Evolutionary conservation across 30 jellyfish, hydroid and myxozoan genomes (phyloP), one percentile per base, ranked within the genome.

Genomic region (Hydractinia symbiolongicarpus): DNA sequence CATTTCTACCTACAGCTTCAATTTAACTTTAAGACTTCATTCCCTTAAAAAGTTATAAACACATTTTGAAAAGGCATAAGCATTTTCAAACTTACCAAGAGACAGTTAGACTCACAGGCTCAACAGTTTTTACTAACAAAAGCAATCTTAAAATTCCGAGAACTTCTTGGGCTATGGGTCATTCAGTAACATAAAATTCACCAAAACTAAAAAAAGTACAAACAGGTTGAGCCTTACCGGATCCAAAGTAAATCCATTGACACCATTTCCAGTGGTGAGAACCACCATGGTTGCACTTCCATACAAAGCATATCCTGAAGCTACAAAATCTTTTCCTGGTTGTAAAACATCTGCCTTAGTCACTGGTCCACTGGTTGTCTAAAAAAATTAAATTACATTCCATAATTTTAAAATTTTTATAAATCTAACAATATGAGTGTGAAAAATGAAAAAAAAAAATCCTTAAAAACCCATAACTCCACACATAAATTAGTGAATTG

Each of bases 241-340:
- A 75, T 94, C 99, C 72, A 94, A 78, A 44, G 96, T 86, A 81
- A 94, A 94, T 15, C 97, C 97, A 86, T 94, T 85, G 7, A 94
- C 99, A 20, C 97, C 97, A 85, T 89, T 87, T 62, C 97, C 97
- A 69, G 97, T 94, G 50, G 97, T 82, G 15, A 94, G 81, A 4
- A 94, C 99, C 20, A 94, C 86, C 97, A 94, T 89, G 54, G 95
- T 79, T 5, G 99, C 99, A 94, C 99, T 94, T 4, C 99, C 99
- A 85, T 88, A 94, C 54, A 94, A 88, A 7, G 97, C 99, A 89
- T 94, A 94, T 5, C 99, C 99, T 17, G 99, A 96, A 53, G 96
- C 96, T 11, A 94, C 95, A 19, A 85, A 79, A 54, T 88, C 56
- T 4, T 88, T 72, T 8, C 99, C 99, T 4, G 99, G 93, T 61